Evolutionary conservation across 2,888 invertebrate genomes (phyloP).

Genomic region (Pogonocherus hispidulus): DNA sequence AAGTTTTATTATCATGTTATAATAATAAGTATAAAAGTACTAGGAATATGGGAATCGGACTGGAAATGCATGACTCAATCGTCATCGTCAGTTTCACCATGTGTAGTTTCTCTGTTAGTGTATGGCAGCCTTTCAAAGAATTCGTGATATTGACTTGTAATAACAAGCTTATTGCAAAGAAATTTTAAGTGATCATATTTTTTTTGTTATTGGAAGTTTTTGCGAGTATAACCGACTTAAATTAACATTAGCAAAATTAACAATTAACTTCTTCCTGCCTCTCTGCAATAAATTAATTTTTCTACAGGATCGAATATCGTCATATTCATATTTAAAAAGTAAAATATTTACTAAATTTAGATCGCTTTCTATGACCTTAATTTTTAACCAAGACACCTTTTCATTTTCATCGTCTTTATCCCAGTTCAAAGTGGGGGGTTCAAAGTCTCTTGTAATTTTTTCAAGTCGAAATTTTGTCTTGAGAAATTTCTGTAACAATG

Average conservation of each 20-base stretch:
- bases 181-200: neutral
- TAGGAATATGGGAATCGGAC: neutral
- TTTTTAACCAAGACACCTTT: constrained; percentile 22
- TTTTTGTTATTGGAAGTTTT: neutral
- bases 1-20: neutral
- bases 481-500: constrained; percentile 26
- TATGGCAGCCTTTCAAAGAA: neutral
- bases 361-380: constrained; percentile 26
- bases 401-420: constrained; percentile 35
- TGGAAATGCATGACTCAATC: neutral
- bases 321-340: neutral
- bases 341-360: neutral
- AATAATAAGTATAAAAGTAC: constrained; percentile 1
- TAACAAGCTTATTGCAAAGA: constrained; percentile 3
- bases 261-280: neutral
- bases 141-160: neutral
- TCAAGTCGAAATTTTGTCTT: constrained; percentile 34
- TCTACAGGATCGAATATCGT: neutral
- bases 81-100: neutral
- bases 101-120: neutral
- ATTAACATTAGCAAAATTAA: neutral
- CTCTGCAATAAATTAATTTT: constrained; percentile 2
- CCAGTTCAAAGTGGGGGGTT: constrained; percentile 30
- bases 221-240: neutral
- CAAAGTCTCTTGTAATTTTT: constrained; percentile 23